Evolutionary conservation across 2,888 invertebrate genomes (phyloP), one percentile per base, ranked within the genome.

Genomic region (Pardosa pseudoannulata): DNA sequence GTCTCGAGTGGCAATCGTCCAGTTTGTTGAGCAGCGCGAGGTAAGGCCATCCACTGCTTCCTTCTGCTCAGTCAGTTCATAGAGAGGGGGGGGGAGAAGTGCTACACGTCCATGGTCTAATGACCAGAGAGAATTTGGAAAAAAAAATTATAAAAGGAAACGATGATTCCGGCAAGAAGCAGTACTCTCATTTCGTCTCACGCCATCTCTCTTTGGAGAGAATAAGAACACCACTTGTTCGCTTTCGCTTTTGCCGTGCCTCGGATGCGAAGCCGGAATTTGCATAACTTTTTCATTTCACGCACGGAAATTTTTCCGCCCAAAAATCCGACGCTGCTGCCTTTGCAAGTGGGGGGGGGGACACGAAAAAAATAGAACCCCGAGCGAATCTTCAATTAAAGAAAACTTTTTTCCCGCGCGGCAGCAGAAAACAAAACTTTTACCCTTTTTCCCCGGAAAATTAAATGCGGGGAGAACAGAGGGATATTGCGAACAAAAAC

Each of bases 381-480:
- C 19, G 28, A 46, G 31, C 36, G 46, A 41, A 83, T 72, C 76
- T 76, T 76, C 76, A 83, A 83, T 83, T 83, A 83, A 83, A 83
- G 83, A 83, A 83, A 83, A 64, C 76, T 83, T 70, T 50, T n/a
- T 27, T n/a, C 41, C 41, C 41, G 36, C 36, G 36, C 36, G 36
- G 36, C 36, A 36, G 5, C 36, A 6, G 28, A 71, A 72, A 56
- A 50, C 29, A 50, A 80, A 80, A 74, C 68, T 74, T 68, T 74
- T 74, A 74, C 36, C 72, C 81, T 75, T 75, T 70, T 75, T 56
- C 79, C 62, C 28, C n/a, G 36, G 50, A 72, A 83, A 83, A 81
- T 76, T 78, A 72, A 83, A 78, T 72, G 76, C 50, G 31, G 36
- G 41, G 41, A n/a, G n/a, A 28, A n/a, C 23, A 16, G 32, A 23